Conservation (phyloP, 2,888 invertebrate genomes). For the Drepana falcataria region DNA sequence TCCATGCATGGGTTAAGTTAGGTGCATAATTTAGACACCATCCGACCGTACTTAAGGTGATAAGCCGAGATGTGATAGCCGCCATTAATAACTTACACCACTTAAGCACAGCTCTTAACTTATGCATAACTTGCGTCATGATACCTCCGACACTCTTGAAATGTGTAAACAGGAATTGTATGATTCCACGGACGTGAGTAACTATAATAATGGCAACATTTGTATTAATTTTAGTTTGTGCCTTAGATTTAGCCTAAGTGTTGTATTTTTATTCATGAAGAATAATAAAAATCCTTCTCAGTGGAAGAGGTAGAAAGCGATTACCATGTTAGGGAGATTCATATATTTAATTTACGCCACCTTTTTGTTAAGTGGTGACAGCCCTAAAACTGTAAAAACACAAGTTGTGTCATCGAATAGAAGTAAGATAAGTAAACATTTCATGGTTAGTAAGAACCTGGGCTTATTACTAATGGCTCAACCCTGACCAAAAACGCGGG, state of each 20-base stretch:
- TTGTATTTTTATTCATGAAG: no score
- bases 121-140: constrained; percentile 41
- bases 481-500: constrained; percentile 31
- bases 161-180: constrained; percentile 6
- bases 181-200: neutral
- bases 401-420: neutral
- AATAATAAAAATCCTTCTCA: no score
- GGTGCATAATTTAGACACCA: constrained; percentile 48
- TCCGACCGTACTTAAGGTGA: constrained; percentile 61
- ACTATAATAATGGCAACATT: no score
- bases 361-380: no score
- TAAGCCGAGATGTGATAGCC: constrained; percentile 51
- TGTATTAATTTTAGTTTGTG: no score
- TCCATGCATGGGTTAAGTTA: constrained; percentile 32
- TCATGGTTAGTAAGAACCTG: neutral
- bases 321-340: no score
- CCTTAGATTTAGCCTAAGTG: no score
- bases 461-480: neutral
- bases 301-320: no score
- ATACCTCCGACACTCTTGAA: constrained; percentile 18
- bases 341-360: no score
- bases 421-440: neutral
- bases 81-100: constrained; percentile 58
- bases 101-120: constrained; percentile 38
- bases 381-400: constrained; percentile 4